Base-by-base conservation (phyloP, 2,113 vertebrate species). In the Siniperca knerii region DNA sequence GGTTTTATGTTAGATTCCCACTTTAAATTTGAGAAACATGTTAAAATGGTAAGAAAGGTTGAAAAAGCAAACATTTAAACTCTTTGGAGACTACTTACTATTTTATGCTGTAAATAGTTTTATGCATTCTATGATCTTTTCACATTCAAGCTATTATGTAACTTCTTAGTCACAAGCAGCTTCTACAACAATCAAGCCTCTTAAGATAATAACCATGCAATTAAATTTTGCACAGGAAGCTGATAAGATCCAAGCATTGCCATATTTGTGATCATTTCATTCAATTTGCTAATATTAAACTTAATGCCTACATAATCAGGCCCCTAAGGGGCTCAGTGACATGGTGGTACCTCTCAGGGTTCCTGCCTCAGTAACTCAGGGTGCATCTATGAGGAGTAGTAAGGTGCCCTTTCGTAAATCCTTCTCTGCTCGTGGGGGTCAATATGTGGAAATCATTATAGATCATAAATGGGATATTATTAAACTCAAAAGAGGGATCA, bases 81-180 rank as follows among this genome's bases (percentile, higher is more conserved):
- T 61, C 37, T 12, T 8, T 50, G 3, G 20, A 65, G n/a, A 48
- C 11, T 65, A 54, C 68, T 69, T 70, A 23, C 35, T 9, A 42
- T 62, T 78, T 74, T 42, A 57, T 69, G 16, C 57, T 40, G 44
- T 48, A 69, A 54, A 70, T 64, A 55, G 15, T 40, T 80, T 64
- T 16, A 72, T 46, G 64, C 71, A 80, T 80, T 70, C 48, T 23
- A 35, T n/a, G 16, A 67, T 20, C 40, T 79, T 67, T 65, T 78
- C 61, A 74, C 61, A 54, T 77, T 71, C 46, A 55, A 35, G 37
- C 6, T 21, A 70, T 79, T 68, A 60, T 74, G 46, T 62, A n/a
- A 75, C 70, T 13, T n/a, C 37, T 64, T 23, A 48, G 83, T 48
- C 70, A 85, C 64, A 79, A 75, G 83, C 44, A 79, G 35, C 54